These are phyloP conservation scores for Sebastes vulpes DNA, from an alignment of 2,797 vertebrate genomes.

Conservation along the genomic window DNA sequence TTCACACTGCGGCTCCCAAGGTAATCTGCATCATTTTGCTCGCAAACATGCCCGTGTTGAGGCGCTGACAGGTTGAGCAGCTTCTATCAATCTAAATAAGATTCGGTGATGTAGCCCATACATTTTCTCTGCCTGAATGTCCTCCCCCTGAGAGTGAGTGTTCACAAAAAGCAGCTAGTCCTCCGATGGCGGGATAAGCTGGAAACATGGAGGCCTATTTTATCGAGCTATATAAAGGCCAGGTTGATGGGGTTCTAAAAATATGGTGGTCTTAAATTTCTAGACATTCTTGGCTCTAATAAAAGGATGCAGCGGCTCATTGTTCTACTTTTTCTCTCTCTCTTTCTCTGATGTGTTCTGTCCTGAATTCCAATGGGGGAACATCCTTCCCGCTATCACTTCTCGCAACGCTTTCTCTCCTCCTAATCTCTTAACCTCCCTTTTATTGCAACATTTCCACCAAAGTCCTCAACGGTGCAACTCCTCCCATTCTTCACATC, in stretches of 20 bases:
- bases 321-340: constrained; percentile 76
- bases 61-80: constrained; percentile 58
- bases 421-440: constrained; percentile 55
- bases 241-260: constrained; percentile 86
- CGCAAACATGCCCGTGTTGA: constrained; percentile 37
- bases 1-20: constrained; percentile 32
- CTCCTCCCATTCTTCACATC: constrained; percentile 54
- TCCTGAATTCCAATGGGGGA: constrained; percentile 70
- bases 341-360: constrained; percentile 53
- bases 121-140: constrained; percentile 58
- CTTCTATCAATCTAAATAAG: constrained; percentile 80
- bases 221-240: constrained; percentile 84
- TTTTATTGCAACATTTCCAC: constrained; percentile 38
- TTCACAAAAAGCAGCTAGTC: constrained; percentile 49
- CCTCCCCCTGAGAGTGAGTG: constrained; percentile 48
- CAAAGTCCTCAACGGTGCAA: constrained; percentile 8
- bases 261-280: constrained; percentile 83
- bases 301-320: constrained; percentile 76
- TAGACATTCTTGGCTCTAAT: constrained; percentile 78
- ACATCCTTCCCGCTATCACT: constrained; percentile 50
- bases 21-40: constrained; percentile 66
- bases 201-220: constrained; percentile 82
- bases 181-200: constrained; percentile 63
- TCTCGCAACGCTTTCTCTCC: constrained; percentile 35
- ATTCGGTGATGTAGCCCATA: constrained; percentile 58